Base-by-base conservation (phyloP, 2,797 vertebrate genomes). In the Decapterus maruadsi region DNA sequence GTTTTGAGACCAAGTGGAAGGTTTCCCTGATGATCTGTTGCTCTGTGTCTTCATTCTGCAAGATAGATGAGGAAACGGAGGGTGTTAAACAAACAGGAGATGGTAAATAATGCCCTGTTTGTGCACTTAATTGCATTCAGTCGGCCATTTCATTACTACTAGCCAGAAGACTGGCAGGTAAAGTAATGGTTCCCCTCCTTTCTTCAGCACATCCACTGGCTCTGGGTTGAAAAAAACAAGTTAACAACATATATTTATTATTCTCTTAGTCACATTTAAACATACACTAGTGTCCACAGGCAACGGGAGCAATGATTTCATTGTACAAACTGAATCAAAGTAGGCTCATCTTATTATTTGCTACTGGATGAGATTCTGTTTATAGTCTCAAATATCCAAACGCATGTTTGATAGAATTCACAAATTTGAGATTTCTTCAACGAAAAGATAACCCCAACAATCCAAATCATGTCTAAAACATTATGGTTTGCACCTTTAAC, bases 1-100 rank as follows among this genome's bases (percentile, higher is more conserved):
- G 94, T 93, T 99, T 99, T 0, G 98, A 99, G 51, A 99, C 97
- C 91, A 99, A 94, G 88, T 99, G 98, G 93, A 99, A 99, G 62
- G 98, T 99, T 95, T 99, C 98, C 93, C 98, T 95, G 94, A 99
- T 99, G 92, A 99, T 99, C 90, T 99, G 98, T 81, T 99, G 98
- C 80, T 99, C 97, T 0, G 96, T 98, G 91, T 99, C 98, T 98
- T 99, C 98, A 93, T 87, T 98, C 98, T 99, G 92, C 48, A 36
- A 72, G 55, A 79, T 0, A 26, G 73, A 74, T 3, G 14, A 78
- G 42, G 43, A 77, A 77, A 75, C 34, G 42, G 2, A 76, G 19
- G 22, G 7, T 22, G 63, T 82, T 63, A 71, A 54, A 72, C 57
- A 77, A 63, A 58, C 14, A 59, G 0, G 40, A 40, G 59, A 59